Evolutionary conservation across 2,888 invertebrate species (phyloP), one percentile per base, ranked within the genome.

Genomic region (Tineola bisselliella): DNA sequence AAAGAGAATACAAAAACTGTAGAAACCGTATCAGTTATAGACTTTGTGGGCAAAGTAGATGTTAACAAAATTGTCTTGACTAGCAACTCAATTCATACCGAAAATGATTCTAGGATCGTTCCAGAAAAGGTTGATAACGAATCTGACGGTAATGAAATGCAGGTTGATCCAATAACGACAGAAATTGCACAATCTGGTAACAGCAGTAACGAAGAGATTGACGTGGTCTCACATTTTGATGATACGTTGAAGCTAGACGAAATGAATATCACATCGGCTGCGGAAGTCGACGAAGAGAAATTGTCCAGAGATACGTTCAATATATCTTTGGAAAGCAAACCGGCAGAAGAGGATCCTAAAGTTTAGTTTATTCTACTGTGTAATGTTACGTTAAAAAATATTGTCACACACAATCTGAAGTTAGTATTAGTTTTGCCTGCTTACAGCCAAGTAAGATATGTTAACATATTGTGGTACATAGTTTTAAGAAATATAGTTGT

Each of bases 121-220:
- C 25, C 25, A 25, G 25, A 25, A 25, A 25, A 6, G 25, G 25
- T 25, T 6, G 6, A 48, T 48, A 48, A 48, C 15, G 17, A 48
- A 48, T 15, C n/a, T 2, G 25, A 58, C 10, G 31, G 4, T 1
- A 31, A 33, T 10, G 12, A 58, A 1, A 15, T 33, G 33, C 19
- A 58, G 8, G 17, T 31, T 58, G 56, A 56, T 48, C 15, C 12
- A 43, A 43, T 43, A 8, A 3, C 12, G 13, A 13, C 43, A 43
- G 48, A 13, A 17, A 8, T n/a, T 3, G 15, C 48, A 6, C 48
- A 48, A 8, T 48, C 48, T n/a, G 48, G 48, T 4, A 56, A 56
- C 56, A 19, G 30, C 18, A 25, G 56, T 19, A 56, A 56, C 18
- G 56, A 56, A 19, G 30, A 56, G n/a, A 56, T 56, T 8, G 56